Conservation (phyloP, 2,797 vertebrate genomes). For the Pangasius larnaudii region DNA sequence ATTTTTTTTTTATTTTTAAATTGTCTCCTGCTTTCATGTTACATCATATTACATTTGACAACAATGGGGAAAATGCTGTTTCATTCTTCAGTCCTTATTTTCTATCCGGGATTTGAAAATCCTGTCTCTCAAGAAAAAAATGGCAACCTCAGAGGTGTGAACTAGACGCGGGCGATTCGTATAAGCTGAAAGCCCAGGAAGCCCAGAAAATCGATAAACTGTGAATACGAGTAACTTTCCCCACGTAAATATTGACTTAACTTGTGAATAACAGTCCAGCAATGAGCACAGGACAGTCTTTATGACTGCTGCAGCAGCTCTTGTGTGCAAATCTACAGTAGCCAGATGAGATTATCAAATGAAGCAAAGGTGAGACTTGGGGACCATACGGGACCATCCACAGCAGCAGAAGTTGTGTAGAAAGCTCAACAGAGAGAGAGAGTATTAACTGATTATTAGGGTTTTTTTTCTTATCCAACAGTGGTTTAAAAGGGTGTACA, state of each 20-base stretch:
- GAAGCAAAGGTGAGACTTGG: neutral
- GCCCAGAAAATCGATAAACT: neutral
- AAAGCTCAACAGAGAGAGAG: neutral
- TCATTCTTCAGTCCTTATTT: neutral
- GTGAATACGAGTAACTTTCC: neutral
- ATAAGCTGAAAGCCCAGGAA: neutral
- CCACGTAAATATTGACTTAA: neutral
- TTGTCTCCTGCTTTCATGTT: neutral
- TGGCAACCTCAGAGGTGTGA: no score
- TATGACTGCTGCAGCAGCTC: neutral
- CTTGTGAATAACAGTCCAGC: neutral
- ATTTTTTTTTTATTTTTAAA: neutral
- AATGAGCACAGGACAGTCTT: neutral
- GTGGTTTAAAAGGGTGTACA: neutral
- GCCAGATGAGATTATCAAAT: neutral
- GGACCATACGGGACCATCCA: neutral
- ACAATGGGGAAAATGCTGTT: neutral
- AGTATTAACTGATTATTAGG: neutral
- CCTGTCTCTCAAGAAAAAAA: neutral
- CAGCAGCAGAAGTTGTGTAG: neutral
- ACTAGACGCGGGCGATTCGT: neutral
- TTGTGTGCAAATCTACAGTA: neutral
- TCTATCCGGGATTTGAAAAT: neutral
- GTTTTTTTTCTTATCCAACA: neutral
- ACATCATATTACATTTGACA: neutral